Base-by-base conservation (phyloP, 2,888 invertebrate genomes). In the Amiota minor region DNA sequence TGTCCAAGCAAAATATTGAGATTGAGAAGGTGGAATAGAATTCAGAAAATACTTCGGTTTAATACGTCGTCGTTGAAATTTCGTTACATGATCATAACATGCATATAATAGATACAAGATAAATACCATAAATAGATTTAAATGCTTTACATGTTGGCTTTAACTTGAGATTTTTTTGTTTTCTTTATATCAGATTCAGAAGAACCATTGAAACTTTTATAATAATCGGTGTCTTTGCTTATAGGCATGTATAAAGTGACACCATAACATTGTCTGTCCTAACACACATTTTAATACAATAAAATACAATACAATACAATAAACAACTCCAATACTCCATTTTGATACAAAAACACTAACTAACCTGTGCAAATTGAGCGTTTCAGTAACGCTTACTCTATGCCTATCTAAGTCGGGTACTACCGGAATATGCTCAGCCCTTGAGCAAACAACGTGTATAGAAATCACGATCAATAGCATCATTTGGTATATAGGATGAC, bases 401-500 rank as follows among this genome's bases (percentile, higher is more conserved):
- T 35, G 35, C 35, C 35, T 35, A 35, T 35, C 35, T 35, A 35
- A 35, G 35, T 6, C 35, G 35, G 35, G 35, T 35, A 35, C 6
- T 35, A 6, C 6, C 35, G 35, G 35, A 35, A 35, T 35, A 35
- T 35, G 35, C 35, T 35, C 35, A 35, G 70, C 81, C 87, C 78
- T 89, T 88, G 35, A 90, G 76, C 76, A 90, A 81, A 73, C 90
- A 90, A 65, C 88, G 87, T 1, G 88, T 86, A 77, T 87, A 90
- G 75, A 90, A 89, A 72, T 89, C 89, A 23, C 89, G 83, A 74
- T 88, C 88, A 70, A 90, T 87, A 16, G 90, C 89, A 81, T 89
- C 89, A 74, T 89, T 89, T 45, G 90, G 89, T 79, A 90, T 90
- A 56, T 81, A 82, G 62, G 88, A 84, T 14, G 89, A 88, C 87